Evolutionary conservation across 2,888 invertebrate genomes (phyloP), one percentile per base, ranked within the genome.

Genomic region (Molorchus minor): DNA sequence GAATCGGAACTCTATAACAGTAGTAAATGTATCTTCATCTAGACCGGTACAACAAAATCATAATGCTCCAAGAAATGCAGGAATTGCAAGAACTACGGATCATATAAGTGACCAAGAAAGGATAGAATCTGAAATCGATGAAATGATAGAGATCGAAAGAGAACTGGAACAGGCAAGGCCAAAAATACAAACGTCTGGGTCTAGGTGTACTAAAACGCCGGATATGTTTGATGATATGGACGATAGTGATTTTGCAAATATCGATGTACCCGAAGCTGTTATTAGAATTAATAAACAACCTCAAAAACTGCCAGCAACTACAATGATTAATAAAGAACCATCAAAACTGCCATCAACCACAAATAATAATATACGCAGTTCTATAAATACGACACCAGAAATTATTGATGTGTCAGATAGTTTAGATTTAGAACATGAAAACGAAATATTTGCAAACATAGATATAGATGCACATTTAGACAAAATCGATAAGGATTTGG

Each of bases 371-470:
- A n/a, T n/a, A 33, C 10, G 12, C 33, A 33, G 3, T 33, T n/a
- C 25, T 25, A 8, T 25, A 35, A 49, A 54, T 5, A 40, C 30
- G 0, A 41, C 20, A 15, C 16, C 3, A 44, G 12, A 41, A 15
- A 29, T 46, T 8, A 17, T 35, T 19, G 20, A 43, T 8, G 17
- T 45, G 13, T 30, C 56, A 17, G 53, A 58, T 29, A 61, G 41
- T 45, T 30, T 62, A 3, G n/a, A n/a, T n/a, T n/a, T n/a, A n/a
- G n/a, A 10, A 33, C 10, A 10, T 33, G n/a, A 58, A 25, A 75
- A 79, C 60, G 74, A 74, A 45, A 58, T 78, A 12, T 75, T 80
- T 65, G 70, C 74, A 43, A 70, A 74, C 67, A 67, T 77, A 25
- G 75, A 79, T 56, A 68, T 76, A 25, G 75, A 76, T 41, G 65